Conservation (phyloP, 2,113 vertebrate genomes). For the Felis catus region F.catus_Fca126_mat1.0 CM031412.1:185660001-185660500, state of each 20-base stretch:
- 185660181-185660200: too few relatives aligned
- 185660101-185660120: too few relatives aligned
- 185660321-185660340: neutral
- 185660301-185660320: neutral
- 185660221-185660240: too few relatives aligned
- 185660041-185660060: neutral
- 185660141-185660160: too few relatives aligned
- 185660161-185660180: too few relatives aligned
- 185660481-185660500: neutral
- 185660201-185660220: too few relatives aligned
- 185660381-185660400: neutral
- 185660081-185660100: too few relatives aligned
- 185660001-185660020: neutral
- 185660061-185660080: neutral
- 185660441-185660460: neutral
- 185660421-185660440: neutral
- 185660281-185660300: neutral
- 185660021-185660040: neutral
- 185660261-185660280: neutral
- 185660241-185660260: too few relatives aligned
- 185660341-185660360: neutral
- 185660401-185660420: neutral
- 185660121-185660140: too few relatives aligned
- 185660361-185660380: neutral
- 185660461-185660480: neutral